A percentile compares a stretch with the other conserved stretches of the same genome.
phyloP scores from a whole-genome alignment of 2,797 vertebrate genomes.

The Pogoniulus pusillus region DNA sequence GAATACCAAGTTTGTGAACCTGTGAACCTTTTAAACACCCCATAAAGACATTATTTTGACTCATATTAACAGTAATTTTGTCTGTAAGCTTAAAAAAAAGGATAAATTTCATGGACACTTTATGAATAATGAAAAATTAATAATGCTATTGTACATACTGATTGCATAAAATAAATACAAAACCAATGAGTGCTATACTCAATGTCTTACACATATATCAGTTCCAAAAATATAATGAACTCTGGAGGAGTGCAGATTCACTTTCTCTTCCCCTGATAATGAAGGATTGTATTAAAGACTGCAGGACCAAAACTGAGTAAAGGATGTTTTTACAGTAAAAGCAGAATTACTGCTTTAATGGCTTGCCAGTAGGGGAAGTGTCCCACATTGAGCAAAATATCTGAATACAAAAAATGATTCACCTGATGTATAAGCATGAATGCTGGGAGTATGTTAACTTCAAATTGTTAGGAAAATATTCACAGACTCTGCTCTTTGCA shows the following conservation, averaged over 20 bases:
- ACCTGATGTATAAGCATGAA: not conserved
- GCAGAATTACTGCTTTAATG: not conserved
- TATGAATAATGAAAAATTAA: not conserved
- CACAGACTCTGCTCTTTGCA: not conserved
- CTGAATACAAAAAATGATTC: not conserved
- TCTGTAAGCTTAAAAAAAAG: not conserved
- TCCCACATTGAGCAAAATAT: not conserved
- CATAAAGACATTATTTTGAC: not conserved
- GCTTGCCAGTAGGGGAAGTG: not conserved
- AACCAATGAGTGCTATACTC: not conserved
- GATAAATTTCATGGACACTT: not conserved
- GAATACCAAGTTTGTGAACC: not conserved
- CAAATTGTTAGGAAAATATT: not conserved
- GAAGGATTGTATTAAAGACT: not conserved
- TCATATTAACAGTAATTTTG: not conserved
- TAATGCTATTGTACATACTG: not conserved
- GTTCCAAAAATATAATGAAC: not conserved
- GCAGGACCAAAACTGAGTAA: not conserved
- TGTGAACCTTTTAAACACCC: not conserved
- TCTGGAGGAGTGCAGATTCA: not conserved
- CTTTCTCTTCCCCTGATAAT: not conserved
- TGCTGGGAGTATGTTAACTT: not conserved
- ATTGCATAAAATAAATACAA: not conserved
- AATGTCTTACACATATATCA: not conserved
- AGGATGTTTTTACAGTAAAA: not conserved